Conservation (phyloP, 2,888 invertebrate genomes). For the Torymus texanus region DNA sequence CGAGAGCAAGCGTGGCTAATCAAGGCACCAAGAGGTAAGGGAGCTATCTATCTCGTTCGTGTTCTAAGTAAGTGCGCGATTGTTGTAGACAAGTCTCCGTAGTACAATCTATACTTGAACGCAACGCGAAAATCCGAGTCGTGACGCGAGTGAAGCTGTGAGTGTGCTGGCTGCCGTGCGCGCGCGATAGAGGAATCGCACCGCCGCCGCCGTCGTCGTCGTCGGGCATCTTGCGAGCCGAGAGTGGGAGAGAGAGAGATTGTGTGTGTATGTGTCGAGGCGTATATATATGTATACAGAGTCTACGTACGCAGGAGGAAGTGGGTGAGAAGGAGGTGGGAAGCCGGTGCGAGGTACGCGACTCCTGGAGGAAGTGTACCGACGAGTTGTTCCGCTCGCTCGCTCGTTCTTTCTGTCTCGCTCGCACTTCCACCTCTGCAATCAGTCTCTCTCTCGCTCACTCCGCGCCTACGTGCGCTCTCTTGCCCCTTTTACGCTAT, state of each 20-base stretch:
- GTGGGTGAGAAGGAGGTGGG: not conserved
- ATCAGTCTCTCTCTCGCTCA: not conserved
- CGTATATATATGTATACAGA: not conserved
- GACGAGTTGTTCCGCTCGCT: not conserved
- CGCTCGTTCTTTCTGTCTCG: not conserved
- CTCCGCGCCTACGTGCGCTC: not conserved
- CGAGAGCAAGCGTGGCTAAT: slow-evolving; percentile 84
- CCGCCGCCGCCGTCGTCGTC: slow-evolving; percentile 33
- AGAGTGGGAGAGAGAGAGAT: not conserved
- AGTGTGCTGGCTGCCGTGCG: slow-evolving; percentile 6
- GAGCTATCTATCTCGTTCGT: no score
- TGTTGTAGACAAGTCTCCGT: no score
- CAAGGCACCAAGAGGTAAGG: slow-evolving; percentile 88
- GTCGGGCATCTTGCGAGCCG: slow-evolving; percentile 68
- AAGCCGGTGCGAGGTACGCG: not conserved
- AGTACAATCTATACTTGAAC: no score
- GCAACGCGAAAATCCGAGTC: no score
- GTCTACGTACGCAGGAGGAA: not conserved
- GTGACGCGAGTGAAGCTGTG: no score
- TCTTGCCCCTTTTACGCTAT: slow-evolving; percentile 18
- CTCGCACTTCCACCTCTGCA: not conserved
- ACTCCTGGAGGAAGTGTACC: not conserved
- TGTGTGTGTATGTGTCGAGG: not conserved
- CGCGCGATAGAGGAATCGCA: no score
- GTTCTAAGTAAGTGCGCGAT: no score